A percentile compares a stretch with the other conserved stretches of the same genome.
Conservation (phyloP, 2,888 invertebrate genomes). For the Kuschelorhynchus macadamiae region DNA sequence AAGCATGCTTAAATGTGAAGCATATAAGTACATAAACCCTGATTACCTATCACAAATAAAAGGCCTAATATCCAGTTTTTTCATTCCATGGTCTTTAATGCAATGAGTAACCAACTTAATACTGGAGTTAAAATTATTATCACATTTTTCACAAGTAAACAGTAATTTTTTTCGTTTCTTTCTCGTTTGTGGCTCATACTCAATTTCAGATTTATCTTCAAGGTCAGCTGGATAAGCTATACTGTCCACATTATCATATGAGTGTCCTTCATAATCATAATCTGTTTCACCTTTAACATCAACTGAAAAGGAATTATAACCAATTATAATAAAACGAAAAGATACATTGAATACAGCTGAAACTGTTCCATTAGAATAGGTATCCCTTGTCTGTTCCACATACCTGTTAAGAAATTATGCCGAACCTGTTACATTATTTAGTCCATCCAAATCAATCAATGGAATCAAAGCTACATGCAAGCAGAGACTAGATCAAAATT, state of each 20-base stretch:
- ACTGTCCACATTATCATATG: conserved; percentile 43
- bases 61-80: conserved; percentile 56
- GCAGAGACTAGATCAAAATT: too few relatives aligned
- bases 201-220: conserved; percentile 26
- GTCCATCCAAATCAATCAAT: too few relatives aligned
- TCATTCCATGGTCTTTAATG: conserved; percentile 55
- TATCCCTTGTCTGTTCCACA: too few relatives aligned
- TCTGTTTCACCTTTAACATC: conserved; percentile 18
- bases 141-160: conserved; percentile 56
- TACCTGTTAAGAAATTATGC: too few relatives aligned
- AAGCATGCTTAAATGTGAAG: too few relatives aligned
- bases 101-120: conserved; percentile 56
- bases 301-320: too few relatives aligned
- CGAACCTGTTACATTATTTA: too few relatives aligned
- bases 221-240: conserved; percentile 31
- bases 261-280: conserved; percentile 36
- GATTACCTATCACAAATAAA: conserved; percentile 56
- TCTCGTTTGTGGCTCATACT: conserved; percentile 32
- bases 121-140: conserved; percentile 50
- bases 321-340: too few relatives aligned
- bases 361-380: too few relatives aligned
- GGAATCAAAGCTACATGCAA: too few relatives aligned
- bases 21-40: neutral
- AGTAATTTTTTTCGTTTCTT: conserved; percentile 43
- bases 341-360: too few relatives aligned